phyloP scores from a whole-genome alignment of 2,888 invertebrate species.

The Himalopsyche anomala region DNA sequence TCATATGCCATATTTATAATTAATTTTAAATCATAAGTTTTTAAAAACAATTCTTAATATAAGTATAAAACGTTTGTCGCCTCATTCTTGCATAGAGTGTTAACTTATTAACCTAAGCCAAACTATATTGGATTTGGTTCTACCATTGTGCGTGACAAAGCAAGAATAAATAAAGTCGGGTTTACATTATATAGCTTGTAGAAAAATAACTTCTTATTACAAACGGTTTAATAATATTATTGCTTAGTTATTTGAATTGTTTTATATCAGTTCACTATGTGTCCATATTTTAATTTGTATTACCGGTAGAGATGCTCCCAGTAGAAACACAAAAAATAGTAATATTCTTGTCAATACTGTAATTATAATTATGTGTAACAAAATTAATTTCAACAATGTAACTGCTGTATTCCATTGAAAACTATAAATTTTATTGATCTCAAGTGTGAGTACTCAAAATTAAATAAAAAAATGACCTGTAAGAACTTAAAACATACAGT shows the following conservation, averaged over 20 bases:
- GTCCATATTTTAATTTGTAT: conserved; percentile 31
- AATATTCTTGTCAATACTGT: background rate
- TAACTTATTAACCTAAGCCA: background rate
- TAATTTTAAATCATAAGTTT: background rate
- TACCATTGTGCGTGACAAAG: background rate
- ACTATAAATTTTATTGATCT: too few relatives aligned
- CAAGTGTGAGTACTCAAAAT: too few relatives aligned
- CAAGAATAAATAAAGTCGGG: background rate
- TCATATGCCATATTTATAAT: conserved; percentile 6
- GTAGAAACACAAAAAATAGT: background rate
- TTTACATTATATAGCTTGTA: background rate
- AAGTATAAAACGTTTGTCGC: conserved; percentile 49
- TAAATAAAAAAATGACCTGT: too few relatives aligned
- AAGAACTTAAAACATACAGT: too few relatives aligned
- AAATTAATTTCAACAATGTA: too few relatives aligned
- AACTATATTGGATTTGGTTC: background rate
- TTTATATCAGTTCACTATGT: background rate
- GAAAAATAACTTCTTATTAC: conserved; percentile 28
- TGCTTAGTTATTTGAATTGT: conserved; percentile 1
- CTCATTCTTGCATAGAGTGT: background rate
- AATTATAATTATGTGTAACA: too few relatives aligned
- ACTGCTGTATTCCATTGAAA: too few relatives aligned
- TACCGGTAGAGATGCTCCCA: conserved; percentile 10
- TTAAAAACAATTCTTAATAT: conserved; percentile 64
- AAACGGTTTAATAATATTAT: conserved; percentile 17